Conservation (phyloP, 1,140 invertebrate species). For the Lepidotrigona ventralis region DNA sequence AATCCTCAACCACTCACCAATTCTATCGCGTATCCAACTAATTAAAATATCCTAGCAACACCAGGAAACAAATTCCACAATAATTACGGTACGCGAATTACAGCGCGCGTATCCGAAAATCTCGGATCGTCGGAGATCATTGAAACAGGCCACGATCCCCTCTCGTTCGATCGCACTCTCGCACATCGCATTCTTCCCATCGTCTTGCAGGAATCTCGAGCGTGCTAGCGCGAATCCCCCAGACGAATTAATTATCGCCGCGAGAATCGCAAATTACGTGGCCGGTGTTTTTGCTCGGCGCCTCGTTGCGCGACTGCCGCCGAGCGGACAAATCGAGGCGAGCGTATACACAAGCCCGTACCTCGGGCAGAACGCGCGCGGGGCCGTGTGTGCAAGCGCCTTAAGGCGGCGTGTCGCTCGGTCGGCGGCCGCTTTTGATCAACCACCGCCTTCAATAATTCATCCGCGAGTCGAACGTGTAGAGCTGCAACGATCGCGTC, state of each 20-base stretch:
- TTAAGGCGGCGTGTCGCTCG: conserved; percentile 60
- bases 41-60: neutral
- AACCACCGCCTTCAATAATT: conserved; percentile 73
- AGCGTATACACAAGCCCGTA: neutral
- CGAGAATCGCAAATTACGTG: conserved; percentile 46
- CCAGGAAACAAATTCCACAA: neutral
- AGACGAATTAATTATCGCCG: conserved; percentile 43
- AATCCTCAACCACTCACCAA: neutral
- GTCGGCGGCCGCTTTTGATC: conserved; percentile 73
- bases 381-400: conserved; percentile 49
- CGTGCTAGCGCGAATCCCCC: conserved; percentile 19
- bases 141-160: neutral
- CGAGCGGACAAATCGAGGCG: conserved; percentile 39
- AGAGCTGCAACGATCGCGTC: neutral
- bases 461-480: conserved; percentile 71
- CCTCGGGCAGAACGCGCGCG: neutral
- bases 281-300: conserved; percentile 41
- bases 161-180: conserved; percentile 16
- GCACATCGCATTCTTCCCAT: conserved; percentile 18
- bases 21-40: neutral
- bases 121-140: neutral
- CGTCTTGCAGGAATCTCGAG: conserved; percentile 15
- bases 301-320: conserved; percentile 31
- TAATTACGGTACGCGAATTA: neutral
- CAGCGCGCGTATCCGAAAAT: neutral